phyloP scores from a whole-genome alignment of 2,888 invertebrate genomes.

The Neoitamus cyanurus region DNA sequence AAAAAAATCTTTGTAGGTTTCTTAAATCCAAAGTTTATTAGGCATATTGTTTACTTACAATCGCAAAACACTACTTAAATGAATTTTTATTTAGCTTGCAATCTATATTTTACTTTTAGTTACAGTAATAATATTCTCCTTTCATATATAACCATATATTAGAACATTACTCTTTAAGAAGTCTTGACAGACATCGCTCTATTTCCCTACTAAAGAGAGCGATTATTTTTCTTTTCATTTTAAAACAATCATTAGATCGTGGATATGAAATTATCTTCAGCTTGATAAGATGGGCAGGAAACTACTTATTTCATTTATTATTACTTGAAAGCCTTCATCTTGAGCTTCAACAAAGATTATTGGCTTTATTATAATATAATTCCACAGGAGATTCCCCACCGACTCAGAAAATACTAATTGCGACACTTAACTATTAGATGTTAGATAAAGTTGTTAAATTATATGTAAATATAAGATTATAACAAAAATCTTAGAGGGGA shows the following conservation, averaged over 20 bases:
- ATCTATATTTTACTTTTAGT: neutral
- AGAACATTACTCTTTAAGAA: neutral
- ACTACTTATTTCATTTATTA: neutral
- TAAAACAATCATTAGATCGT: neutral
- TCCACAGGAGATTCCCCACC: neutral
- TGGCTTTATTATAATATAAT: neutral
- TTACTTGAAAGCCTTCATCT: neutral
- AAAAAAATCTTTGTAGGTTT: neutral
- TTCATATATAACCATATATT: neutral
- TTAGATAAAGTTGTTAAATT: too few relatives aligned
- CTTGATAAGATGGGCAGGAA: neutral
- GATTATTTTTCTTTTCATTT: neutral
- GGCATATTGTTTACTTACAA: conserved; percentile 5
- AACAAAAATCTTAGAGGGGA: too few relatives aligned
- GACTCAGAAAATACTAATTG: too few relatives aligned
- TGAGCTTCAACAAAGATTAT: neutral
- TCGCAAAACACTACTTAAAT: conserved; percentile 1
- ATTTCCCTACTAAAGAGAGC: neutral
- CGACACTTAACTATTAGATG: too few relatives aligned
- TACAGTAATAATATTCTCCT: neutral
- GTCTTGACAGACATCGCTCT: neutral
- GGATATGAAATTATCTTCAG: neutral
- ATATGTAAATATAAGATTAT: too few relatives aligned
- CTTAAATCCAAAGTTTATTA: conserved; percentile 5
- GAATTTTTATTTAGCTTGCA: neutral